Evolutionary conservation across 2,113 vertebrate species (phyloP).

Genomic region (Thamnaconus septentrionalis): DNA sequence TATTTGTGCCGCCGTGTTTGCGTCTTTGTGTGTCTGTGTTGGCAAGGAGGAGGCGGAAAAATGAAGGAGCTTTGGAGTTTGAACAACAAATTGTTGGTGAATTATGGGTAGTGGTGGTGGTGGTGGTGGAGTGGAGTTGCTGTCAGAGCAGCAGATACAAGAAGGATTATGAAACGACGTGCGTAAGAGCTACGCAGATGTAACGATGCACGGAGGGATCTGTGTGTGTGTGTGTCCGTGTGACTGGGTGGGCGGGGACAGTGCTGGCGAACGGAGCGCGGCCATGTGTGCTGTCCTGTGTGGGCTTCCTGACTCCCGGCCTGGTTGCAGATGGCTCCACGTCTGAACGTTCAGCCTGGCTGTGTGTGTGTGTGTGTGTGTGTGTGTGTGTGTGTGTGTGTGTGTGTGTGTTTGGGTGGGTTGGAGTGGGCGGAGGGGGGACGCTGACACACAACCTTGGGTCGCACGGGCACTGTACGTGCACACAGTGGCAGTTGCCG

Average conservation of each 20-base stretch:
- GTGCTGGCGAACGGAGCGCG: conserved; percentile 52
- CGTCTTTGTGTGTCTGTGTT: background rate
- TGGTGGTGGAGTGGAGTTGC: too few relatives aligned
- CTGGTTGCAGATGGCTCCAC: conserved; percentile 74
- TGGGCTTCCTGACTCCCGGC: conserved; percentile 79
- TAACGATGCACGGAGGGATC: background rate
- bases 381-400: too few relatives aligned
- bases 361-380: too few relatives aligned
- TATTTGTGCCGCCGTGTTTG: background rate
- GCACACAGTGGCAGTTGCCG: conserved; percentile 19
- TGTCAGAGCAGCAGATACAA: too few relatives aligned
- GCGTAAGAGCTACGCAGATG: too few relatives aligned
- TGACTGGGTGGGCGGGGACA: conserved; percentile 22
- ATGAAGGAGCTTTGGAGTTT: background rate
- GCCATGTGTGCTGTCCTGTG: conserved; percentile 74
- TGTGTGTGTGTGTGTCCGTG: background rate
- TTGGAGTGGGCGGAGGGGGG: conserved; percentile 44
- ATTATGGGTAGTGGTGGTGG: too few relatives aligned
- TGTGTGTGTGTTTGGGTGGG: too few relatives aligned
- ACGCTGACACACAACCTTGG: conserved; percentile 53
- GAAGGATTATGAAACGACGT: too few relatives aligned
- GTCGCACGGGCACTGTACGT: conserved; percentile 51
- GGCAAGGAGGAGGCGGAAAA: background rate
- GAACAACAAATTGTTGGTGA: too few relatives aligned
- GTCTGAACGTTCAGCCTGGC: conserved; percentile 53